Evolutionary conservation across 2,797 vertebrate species (phyloP).

Genomic region (Euthynnus affinis): DNA sequence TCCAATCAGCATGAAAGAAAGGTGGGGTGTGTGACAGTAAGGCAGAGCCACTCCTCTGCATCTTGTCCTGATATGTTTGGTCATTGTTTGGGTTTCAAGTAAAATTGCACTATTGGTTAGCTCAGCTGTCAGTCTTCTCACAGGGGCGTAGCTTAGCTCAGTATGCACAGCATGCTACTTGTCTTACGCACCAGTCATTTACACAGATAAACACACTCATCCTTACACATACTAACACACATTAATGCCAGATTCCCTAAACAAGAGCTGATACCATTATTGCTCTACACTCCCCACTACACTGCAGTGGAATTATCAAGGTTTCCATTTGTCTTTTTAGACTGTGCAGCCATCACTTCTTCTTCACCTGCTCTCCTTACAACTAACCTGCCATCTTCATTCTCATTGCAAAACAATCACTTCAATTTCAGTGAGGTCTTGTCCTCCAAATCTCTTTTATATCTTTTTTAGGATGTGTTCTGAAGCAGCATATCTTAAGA

Average conservation of each 20-base stretch:
- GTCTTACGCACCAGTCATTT: slow-evolving; percentile 17
- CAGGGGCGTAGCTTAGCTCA: slow-evolving; percentile 52
- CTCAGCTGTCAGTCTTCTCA: slow-evolving; percentile 60
- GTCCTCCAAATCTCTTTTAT: background rate
- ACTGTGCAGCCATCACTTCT: background rate
- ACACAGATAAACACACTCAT: slow-evolving; percentile 18
- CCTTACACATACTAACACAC: slow-evolving; percentile 24
- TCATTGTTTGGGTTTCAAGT: slow-evolving; percentile 75
- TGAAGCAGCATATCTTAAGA: background rate
- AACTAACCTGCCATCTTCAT: background rate
- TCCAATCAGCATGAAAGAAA: slow-evolving; percentile 24
- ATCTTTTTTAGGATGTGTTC: slow-evolving; percentile 1
- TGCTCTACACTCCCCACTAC: slow-evolving; percentile 16
- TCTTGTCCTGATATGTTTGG: slow-evolving; percentile 79
- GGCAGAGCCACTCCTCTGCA: slow-evolving; percentile 64
- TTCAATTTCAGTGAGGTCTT: too few relatives aligned
- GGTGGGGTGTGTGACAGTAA: slow-evolving; percentile 46
- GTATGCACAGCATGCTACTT: slow-evolving; percentile 20
- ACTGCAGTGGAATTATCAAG: slow-evolving; percentile 27
- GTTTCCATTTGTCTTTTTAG: slow-evolving; percentile 15
- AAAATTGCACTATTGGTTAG: slow-evolving; percentile 66
- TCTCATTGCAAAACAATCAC: too few relatives aligned
- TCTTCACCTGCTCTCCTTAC: background rate
- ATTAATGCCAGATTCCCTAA: slow-evolving; percentile 16
- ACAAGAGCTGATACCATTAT: slow-evolving; percentile 32